Evolutionary conservation across 1,140 invertebrate genomes (phyloP).

Genomic region (Tigriopus japonicus): DNA sequence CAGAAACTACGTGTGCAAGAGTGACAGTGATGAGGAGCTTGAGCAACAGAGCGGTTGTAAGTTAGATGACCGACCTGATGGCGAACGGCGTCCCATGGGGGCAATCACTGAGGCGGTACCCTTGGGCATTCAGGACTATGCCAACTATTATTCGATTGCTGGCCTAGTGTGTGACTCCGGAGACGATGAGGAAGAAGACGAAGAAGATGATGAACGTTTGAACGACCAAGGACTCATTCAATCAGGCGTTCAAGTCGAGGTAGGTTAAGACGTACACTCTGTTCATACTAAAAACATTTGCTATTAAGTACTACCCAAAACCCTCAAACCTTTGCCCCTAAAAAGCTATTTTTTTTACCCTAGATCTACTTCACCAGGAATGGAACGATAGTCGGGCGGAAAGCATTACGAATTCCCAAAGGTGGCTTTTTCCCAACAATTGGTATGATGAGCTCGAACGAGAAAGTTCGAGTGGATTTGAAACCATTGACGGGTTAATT

Average conservation of each 20-base stretch:
- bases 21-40: constrained; percentile 22
- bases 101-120: not conserved
- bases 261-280: too few relatives aligned
- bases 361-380: constrained; percentile 39
- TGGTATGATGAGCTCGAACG: constrained; percentile 36
- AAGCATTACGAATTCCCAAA: constrained; percentile 32
- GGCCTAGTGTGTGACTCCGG: not conserved
- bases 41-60: not conserved
- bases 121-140: not conserved
- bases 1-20: constrained; percentile 28
- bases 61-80: not conserved
- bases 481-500: constrained; percentile 33
- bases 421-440: constrained; percentile 38
- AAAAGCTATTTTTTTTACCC: constrained; percentile 16
- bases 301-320: too few relatives aligned
- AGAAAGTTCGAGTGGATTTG: constrained; percentile 35
- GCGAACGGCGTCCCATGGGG: not conserved
- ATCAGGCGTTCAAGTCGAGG: not conserved
- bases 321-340: too few relatives aligned
- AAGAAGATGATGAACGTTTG: not conserved
- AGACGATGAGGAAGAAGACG: not conserved
- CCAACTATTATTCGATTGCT: not conserved
- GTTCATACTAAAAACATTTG: too few relatives aligned
- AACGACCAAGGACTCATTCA: not conserved
- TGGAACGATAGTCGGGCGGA: constrained; percentile 33